Evolutionary conservation across 2,113 vertebrate genomes (phyloP).

Genomic region (Atlantisia rogersi): DNA sequence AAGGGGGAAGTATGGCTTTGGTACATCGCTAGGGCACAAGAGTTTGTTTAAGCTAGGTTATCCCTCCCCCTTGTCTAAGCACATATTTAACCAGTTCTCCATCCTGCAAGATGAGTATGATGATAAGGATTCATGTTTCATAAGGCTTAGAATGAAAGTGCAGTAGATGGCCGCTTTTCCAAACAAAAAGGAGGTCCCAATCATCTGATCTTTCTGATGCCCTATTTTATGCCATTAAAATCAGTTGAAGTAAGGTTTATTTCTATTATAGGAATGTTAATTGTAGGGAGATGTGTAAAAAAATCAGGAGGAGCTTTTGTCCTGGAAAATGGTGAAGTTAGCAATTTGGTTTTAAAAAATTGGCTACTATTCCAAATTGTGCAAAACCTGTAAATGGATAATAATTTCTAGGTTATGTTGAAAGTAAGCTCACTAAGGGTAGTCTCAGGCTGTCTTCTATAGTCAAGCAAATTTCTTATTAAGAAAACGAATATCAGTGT

Average conservation of each 20-base stretch:
- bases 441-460: background rate
- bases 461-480: constrained; percentile 33
- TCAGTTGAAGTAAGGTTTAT: background rate
- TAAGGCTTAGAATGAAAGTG: background rate
- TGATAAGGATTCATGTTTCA: background rate
- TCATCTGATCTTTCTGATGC: background rate
- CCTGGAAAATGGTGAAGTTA: background rate
- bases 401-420: background rate
- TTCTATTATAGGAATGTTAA: background rate
- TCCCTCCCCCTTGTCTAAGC: background rate
- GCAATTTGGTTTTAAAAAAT: background rate
- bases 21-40: background rate
- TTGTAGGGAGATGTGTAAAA: background rate
- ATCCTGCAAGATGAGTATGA: background rate
- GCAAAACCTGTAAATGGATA: background rate
- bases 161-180: background rate
- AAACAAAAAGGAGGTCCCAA: background rate
- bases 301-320: background rate
- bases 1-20: background rate
- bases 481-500: background rate
- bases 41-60: background rate
- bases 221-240: background rate
- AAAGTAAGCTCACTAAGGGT: background rate
- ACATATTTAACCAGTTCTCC: background rate
- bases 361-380: background rate